Conservation (phyloP, 2,113 vertebrate species). For the Apteryx owenii region DNA sequence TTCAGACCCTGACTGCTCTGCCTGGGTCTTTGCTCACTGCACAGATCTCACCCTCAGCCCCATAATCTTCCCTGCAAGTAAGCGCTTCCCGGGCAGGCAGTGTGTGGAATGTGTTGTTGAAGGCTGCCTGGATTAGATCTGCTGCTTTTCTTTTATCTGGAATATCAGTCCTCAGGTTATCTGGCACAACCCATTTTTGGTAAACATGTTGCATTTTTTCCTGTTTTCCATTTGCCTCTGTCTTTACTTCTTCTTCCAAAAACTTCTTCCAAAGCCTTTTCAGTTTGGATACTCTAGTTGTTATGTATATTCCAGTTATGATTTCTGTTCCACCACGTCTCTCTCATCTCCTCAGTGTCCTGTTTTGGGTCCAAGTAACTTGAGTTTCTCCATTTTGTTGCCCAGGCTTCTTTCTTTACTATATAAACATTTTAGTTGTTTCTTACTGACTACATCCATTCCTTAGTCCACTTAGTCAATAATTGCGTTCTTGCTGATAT, state of each 20-base stretch:
- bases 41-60: not conserved
- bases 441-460: not conserved
- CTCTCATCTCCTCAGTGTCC: not conserved
- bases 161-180: not conserved
- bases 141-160: not conserved
- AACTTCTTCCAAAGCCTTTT: not conserved
- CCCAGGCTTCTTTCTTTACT: conserved; percentile 18
- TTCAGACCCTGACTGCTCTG: not conserved
- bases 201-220: not conserved
- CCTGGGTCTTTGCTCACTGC: not conserved
- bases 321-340: not conserved
- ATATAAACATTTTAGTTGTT: not conserved
- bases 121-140: not conserved
- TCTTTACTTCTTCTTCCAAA: not conserved
- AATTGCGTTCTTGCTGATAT: not conserved
- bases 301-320: not conserved
- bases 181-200: not conserved
- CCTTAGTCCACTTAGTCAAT: not conserved
- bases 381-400: not conserved
- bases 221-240: not conserved
- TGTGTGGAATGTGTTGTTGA: not conserved
- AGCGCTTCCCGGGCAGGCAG: not conserved
- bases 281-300: not conserved
- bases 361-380: not conserved
- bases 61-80: not conserved